A percentile compares a stretch with the other conserved stretches of the same genome.
Evolutionary conservation across 2,888 invertebrate species (phyloP).

Genomic region (Eremobia ochroleuca): DNA sequence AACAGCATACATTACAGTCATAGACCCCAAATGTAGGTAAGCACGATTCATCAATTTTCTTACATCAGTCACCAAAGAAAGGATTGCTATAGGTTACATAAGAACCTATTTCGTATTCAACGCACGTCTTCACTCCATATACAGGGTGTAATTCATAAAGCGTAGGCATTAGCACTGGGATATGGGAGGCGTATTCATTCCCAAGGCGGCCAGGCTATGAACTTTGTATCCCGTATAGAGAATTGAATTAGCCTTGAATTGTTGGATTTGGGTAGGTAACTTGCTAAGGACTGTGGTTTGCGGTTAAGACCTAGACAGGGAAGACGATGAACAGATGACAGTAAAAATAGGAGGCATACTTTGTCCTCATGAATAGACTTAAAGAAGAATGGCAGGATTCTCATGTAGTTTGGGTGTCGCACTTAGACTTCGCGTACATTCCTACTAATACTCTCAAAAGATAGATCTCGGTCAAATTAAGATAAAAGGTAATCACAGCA

Average conservation of each 20-base stretch:
- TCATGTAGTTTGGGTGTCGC: no score
- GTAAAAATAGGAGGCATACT: neutral
- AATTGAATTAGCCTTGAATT: constrained; percentile 58
- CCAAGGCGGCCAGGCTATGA: constrained; percentile 62
- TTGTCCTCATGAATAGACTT: neutral
- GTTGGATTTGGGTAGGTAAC: constrained; percentile 13
- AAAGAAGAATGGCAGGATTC: neutral
- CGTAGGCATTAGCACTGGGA: constrained; percentile 70
- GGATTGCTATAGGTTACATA: constrained; percentile 45
- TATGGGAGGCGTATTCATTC: constrained; percentile 68
- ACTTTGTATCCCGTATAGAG: constrained; percentile 65
- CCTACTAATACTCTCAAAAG: no score
- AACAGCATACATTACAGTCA: neutral
- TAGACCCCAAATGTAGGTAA: constrained; percentile 28
- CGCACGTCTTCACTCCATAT: constrained; percentile 59
- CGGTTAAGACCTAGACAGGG: constrained; percentile 7
- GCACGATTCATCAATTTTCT: constrained; percentile 54
- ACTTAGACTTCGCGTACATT: no score
- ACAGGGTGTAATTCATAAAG: constrained; percentile 66
- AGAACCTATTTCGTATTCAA: constrained; percentile 61
- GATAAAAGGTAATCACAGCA: no score
- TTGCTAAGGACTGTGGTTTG: neutral
- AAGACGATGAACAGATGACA: neutral
- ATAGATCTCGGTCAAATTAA: no score
- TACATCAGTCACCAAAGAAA: constrained; percentile 59